These are phyloP conservation scores for Turritopsis rubra DNA, from an alignment of 30 jellyfish, hydroid and myxozoan species.

Conservation along the genomic window DNA sequence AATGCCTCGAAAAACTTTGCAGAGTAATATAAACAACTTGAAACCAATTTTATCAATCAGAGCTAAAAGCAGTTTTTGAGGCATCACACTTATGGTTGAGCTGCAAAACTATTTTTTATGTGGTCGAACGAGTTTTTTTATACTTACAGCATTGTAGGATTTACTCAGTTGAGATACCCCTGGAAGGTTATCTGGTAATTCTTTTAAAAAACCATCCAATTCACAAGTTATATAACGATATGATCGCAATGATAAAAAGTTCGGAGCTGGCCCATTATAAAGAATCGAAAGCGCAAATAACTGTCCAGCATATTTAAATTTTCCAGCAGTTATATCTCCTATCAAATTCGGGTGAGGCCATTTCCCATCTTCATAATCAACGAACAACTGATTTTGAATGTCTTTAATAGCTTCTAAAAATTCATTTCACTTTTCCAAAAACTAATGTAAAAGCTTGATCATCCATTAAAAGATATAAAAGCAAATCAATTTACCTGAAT, in stretches of 20 bases:
- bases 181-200: conserved; percentile 18
- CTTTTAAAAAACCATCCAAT: neutral
- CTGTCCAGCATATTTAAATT: conserved; percentile 28
- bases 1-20: neutral
- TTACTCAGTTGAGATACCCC: neutral
- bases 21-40: neutral
- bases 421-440: conserved; percentile 1
- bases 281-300: conserved; percentile 28
- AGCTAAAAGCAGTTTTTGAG: neutral
- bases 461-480: neutral
- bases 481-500: conserved; percentile 27
- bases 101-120: neutral
- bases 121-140: neutral
- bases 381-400: conserved; percentile 10
- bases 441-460: conserved; percentile 4
- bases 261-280: conserved; percentile 43
- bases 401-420: conserved; percentile 10
- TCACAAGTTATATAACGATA: conserved; percentile 28
- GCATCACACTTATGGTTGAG: neutral
- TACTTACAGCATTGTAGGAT: conserved; percentile 9
- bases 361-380: conserved; percentile 25
- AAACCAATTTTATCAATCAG: neutral
- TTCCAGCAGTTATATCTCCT: conserved; percentile 39
- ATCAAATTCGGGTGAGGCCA: conserved; percentile 25
- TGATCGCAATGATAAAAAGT: conserved; percentile 32